Evolutionary conservation across 2,797 vertebrate species (phyloP), one percentile per base, ranked within the genome.

Genomic region (Syndactyla subalaris): DNA sequence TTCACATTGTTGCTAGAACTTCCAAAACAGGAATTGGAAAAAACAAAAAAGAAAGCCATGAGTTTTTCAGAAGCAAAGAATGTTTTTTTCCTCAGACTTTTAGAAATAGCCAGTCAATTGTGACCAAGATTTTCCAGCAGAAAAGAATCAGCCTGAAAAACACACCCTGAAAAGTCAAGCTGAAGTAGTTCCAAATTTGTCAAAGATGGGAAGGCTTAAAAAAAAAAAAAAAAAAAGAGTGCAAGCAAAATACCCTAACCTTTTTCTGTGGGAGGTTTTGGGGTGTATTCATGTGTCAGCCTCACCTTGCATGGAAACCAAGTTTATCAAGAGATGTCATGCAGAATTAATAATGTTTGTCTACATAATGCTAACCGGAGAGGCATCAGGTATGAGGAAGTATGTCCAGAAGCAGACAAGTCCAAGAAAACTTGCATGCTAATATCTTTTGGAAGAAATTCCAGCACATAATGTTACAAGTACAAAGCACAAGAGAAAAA

Each of bases 101-200:
- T 88, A 46, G 32, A 89, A 89, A 67, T 24, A 91, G 16, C 15
- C 51, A 46, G 48, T 38, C 19, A n/a, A 7, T 72, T 89, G 75
- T 86, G 66, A 58, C 14, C 14, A 92, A 84, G 58, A 78, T 90
- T 94, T 94, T 84, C 76, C 93, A 88, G 29, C 4, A 55, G 75
- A 55, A 91, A 88, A 39, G 10, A 81, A 58, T 75, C n/a, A 59
- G 22, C 29, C 45, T 76, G 72, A 14, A 74, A 83, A 85, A 6
- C 36, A 51, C 49, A 27, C 30, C 22, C 61, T 81, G 54, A 81
- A 75, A 88, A 81, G 26, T 45, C 30, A 68, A 63, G 29, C 23
- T 92, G 77, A 86, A 88, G 12, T 67, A 58, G 36, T 61, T 93
- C 14, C 65, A 85, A 10, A 49, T 61, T 38, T 57, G 48, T 6